These are phyloP conservation scores for Thunnus maccoyii DNA, from an alignment of 2,113 vertebrate genomes.

Conservation along the genomic window DNA sequence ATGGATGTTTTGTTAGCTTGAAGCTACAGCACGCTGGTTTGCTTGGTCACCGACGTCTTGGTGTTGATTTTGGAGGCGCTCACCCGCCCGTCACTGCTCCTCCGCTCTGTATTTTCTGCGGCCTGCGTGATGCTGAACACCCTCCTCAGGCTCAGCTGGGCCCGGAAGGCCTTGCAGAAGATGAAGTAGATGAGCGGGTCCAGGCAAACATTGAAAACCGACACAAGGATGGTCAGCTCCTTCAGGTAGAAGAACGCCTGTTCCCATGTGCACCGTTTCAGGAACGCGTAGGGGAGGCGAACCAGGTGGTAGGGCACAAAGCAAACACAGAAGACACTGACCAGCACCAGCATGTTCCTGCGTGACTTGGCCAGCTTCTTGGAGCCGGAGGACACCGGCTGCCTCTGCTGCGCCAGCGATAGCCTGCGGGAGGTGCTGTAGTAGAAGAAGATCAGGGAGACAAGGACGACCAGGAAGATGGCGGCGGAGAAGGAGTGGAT, in stretches of 20 bases:
- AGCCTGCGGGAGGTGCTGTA: constrained; percentile 63
- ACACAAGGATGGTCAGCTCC: constrained; percentile 74
- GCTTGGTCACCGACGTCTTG: constrained; percentile 27
- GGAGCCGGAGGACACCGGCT: not conserved
- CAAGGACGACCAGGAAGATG: constrained; percentile 74
- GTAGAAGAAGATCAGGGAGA: constrained; percentile 77
- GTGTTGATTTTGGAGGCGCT: not conserved
- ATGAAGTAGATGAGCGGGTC: constrained; percentile 85
- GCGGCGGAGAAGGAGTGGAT: constrained; percentile 52
- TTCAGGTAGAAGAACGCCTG: constrained; percentile 71
- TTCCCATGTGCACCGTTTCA: not conserved
- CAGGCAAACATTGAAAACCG: constrained; percentile 81
- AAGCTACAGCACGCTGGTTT: constrained; percentile 14
- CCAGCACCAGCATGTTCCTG: constrained; percentile 79
- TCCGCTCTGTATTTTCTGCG: not conserved
- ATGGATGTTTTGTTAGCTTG: not conserved
- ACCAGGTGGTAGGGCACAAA: constrained; percentile 84
- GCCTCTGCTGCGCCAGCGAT: constrained; percentile 24
- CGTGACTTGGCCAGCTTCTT: constrained; percentile 67
- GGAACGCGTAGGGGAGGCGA: constrained; percentile 77
- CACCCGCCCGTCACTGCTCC: not conserved
- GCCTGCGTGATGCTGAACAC: accelerated
- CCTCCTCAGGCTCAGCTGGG: constrained; percentile 45
- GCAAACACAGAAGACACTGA: constrained; percentile 82
- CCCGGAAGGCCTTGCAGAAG: constrained; percentile 80